Conservation (phyloP, 2,797 vertebrate genomes). For the Helarctos malayanus region DNA sequence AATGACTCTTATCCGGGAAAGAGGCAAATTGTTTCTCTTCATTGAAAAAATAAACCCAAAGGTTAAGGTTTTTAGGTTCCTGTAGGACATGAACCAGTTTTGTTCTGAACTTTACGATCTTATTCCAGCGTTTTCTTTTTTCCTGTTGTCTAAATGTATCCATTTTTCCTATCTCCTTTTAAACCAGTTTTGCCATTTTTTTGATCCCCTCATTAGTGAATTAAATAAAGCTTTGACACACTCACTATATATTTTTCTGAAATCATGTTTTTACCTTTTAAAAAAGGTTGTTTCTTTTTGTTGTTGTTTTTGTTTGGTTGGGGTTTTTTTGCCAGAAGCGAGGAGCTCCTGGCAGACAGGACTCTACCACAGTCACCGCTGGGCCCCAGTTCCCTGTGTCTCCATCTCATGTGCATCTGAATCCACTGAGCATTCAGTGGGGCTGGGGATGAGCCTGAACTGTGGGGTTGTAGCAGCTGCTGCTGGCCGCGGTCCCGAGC, state of each 20-base stretch:
- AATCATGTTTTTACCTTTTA: not conserved
- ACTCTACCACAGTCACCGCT: not conserved
- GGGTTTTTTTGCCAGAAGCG: not conserved
- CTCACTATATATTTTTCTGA: not conserved
- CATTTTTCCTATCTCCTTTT: not conserved
- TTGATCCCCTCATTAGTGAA: not conserved
- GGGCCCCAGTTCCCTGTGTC: not conserved
- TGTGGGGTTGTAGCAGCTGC: not conserved
- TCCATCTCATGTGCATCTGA: not conserved
- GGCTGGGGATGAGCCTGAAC: not conserved
- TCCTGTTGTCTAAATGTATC: not conserved
- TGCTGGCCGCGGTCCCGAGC: not conserved
- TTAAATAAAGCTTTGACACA: conserved; percentile 27
- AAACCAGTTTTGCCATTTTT: not conserved
- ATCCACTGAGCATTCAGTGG: not conserved
- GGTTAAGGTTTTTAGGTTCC: not conserved
- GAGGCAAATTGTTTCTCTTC: not conserved
- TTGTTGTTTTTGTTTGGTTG: too few species aligned
- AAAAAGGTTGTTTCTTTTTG: not conserved
- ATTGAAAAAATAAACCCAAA: not conserved
- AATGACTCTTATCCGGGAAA: conserved; percentile 22
- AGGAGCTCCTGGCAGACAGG: not conserved
- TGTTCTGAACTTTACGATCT: not conserved
- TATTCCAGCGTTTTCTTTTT: not conserved
- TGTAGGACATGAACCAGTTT: not conserved